Base-by-base conservation (phyloP, 2,797 vertebrate species). In the Aphelocoma californica region DNA sequence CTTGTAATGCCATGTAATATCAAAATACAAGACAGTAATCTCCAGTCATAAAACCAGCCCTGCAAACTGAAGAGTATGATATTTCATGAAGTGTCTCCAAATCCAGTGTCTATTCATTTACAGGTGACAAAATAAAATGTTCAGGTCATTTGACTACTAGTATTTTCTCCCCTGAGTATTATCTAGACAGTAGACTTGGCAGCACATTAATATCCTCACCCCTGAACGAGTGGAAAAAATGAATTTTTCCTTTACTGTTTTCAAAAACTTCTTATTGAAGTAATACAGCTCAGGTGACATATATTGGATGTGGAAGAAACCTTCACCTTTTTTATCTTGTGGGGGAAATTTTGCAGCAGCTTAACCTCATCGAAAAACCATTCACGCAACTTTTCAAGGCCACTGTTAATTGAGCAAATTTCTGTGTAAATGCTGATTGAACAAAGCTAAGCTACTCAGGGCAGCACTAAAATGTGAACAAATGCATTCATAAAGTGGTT, bases 341-440 rank as follows among this genome's bases (percentile, higher is more conserved):
- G 9, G 24, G 50, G 12, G n/a, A 58, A 65, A 38, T 40, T 80
- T 92, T 83, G 32, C 42, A 88, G 42, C 17, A 94, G 40, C 26
- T 86, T 70, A 87, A 84, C 19, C 36, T 78, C 71, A 89, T 32
- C 31, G 75, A 57, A 70, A 92, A 51, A 42, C 4, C 3, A 4
- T 36, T 91, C n/a, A 73, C 62, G 79, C 42, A 90, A 36, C 53
- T 94, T 84, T 94, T 51, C 81, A 93, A 94, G 14, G 56, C 74
- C 61, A 79, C 4, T 70, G 21, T 86, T 75, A 90, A 45, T 17
- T 51, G 29, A 14, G 14, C 17, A 80, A 83, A 87, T 56, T 94
- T 65, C 61, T 83, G 57, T 53, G 13, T 26, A 96, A 82, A 64
- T 79, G 51, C 18, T 83, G 32, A 94, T 48, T 32, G 67, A 21